Conservation (phyloP, 92 coral and sea anemone genomes). For the Paragorgia papillata region DNA sequence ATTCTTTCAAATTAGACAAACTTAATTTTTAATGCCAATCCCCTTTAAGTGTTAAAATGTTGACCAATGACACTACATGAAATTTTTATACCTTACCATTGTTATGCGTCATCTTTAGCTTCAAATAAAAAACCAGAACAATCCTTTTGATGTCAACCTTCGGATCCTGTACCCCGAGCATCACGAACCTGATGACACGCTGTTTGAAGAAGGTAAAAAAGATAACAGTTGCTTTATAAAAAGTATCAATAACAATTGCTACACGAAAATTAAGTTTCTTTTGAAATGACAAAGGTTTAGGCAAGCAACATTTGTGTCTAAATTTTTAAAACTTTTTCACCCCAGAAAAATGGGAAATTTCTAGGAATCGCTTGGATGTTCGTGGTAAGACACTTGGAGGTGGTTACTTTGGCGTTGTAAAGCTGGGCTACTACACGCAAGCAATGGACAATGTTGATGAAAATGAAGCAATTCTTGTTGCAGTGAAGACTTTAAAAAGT, state of each 20-base stretch:
- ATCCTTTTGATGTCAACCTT: not conserved
- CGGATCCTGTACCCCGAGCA: not conserved
- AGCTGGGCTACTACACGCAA: conserved; percentile 64
- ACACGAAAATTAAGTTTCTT: not conserved
- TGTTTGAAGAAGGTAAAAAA: not conserved
- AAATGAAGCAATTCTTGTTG: conserved; percentile 65
- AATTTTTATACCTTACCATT: no score
- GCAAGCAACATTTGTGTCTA: no score
- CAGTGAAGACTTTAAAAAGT: conserved; percentile 87
- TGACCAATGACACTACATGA: no score
- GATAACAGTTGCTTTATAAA: no score
- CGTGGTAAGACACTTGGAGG: conserved; percentile 68
- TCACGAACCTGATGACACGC: not conserved
- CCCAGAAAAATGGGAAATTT: conserved; percentile 65
- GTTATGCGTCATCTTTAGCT: not conserved
- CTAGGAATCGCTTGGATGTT: conserved; percentile 59
- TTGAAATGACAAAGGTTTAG: no score
- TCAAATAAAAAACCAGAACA: not conserved
- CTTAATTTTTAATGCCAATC: no score
- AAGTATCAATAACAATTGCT: no score
- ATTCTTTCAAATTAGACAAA: no score
- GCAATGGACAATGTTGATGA: conserved; percentile 8
- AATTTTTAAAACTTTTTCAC: not conserved
- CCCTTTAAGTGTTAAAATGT: no score
- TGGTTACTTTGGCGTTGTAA: conserved; percentile 86